phyloP scores from a whole-genome alignment of 2,797 vertebrate genomes.

The Pampus argenteus region DNA sequence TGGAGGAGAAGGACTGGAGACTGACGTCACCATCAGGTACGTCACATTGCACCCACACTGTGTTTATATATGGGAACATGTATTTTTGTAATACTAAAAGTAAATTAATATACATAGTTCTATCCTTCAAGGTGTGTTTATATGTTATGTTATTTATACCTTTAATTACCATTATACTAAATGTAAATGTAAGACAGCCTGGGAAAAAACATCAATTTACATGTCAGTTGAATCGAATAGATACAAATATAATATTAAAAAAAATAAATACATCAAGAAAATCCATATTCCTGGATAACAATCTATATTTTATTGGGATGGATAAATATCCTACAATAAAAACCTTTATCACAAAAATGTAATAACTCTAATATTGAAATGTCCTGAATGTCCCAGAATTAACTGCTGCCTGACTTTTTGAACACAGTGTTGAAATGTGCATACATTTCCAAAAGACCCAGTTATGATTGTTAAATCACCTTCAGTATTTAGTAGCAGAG shows the following conservation, averaged over 20 bases:
- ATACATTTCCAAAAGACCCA: background rate
- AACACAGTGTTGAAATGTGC: background rate
- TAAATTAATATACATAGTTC: background rate
- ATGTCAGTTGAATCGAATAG: too few species aligned
- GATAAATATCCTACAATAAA: too few species aligned
- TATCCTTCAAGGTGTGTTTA: background rate
- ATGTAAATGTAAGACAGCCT: too few species aligned
- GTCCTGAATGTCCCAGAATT: background rate
- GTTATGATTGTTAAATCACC: background rate
- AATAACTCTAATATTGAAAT: too few species aligned
- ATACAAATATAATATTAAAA: too few species aligned
- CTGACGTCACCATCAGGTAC: constrained; percentile 92
- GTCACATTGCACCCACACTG: background rate
- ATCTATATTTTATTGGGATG: too few species aligned
- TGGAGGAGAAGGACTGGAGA: constrained; percentile 88
- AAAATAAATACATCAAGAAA: too few species aligned
- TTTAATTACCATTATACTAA: too few species aligned
- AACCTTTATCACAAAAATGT: too few species aligned
- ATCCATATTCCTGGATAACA: too few species aligned
- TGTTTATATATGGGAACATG: background rate
- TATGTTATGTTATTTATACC: too few species aligned
- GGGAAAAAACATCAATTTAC: too few species aligned
- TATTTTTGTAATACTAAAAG: background rate
- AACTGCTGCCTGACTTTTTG: background rate
- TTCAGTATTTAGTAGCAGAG: background rate